phyloP scores from a whole-genome alignment of 1,140 invertebrate species.

The Drosophila triauraria region DNA sequence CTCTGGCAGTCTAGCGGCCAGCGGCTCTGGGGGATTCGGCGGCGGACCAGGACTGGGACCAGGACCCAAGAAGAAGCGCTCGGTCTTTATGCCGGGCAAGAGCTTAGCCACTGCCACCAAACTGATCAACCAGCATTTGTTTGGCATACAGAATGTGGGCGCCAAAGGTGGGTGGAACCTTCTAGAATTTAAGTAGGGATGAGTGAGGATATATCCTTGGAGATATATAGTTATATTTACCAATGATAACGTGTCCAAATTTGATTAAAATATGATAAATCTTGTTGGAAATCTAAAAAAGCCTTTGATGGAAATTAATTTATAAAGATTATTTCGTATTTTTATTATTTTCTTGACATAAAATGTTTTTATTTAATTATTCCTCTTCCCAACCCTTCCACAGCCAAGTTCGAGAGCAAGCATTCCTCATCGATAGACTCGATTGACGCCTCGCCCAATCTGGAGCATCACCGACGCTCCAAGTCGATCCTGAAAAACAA shows the following conservation, averaged over 20 bases:
- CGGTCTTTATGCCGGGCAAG: conserved; percentile 88
- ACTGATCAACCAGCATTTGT: conserved; percentile 91
- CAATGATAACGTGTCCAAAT: too few species aligned
- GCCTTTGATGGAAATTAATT: neutral
- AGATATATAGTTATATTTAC: too few species aligned
- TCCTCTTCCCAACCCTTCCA: too few species aligned
- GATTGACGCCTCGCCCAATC: conserved; percentile 88
- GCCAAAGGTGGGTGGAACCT: conserved; percentile 84
- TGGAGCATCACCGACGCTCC: conserved; percentile 88
- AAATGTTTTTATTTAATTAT: neutral
- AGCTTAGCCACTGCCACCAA: conserved; percentile 90
- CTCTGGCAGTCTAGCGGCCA: conserved; percentile 17
- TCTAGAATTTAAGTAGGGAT: neutral
- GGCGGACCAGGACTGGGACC: conserved; percentile 21
- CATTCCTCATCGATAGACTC: conserved; percentile 90
- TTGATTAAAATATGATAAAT: too few species aligned
- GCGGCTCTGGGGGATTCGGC: conserved; percentile 29
- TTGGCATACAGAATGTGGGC: conserved; percentile 87
- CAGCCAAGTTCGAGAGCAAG: conserved; percentile 87
- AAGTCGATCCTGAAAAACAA: conserved; percentile 93
- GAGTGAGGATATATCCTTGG: neutral
- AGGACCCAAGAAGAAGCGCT: conserved; percentile 85
- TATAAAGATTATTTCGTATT: neutral
- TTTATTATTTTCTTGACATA: conserved; percentile 8
- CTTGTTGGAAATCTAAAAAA: too few species aligned